These are phyloP conservation scores for Halictus rubicundus DNA, from an alignment of 1,140 invertebrate species.

Conservation along the genomic window DNA sequence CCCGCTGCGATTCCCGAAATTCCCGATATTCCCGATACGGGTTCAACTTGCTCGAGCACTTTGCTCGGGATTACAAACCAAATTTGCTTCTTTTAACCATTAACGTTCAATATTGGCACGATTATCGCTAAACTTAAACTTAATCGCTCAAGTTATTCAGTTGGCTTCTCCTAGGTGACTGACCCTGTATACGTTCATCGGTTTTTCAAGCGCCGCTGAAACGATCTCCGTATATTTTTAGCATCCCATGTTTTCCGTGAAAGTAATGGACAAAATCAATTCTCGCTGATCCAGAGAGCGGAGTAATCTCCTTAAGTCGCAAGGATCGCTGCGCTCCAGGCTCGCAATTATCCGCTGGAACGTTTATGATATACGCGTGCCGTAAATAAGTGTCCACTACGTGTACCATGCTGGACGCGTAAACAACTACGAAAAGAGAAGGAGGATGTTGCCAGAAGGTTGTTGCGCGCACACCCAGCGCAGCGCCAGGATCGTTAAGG, in stretches of 20 bases:
- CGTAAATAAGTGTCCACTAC: constrained; percentile 10
- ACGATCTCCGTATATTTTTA: too few relatives aligned
- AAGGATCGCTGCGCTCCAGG: not conserved
- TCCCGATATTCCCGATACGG: constrained; percentile 24
- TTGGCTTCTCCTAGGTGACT: too few relatives aligned
- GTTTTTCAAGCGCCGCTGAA: too few relatives aligned
- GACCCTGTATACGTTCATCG: too few relatives aligned
- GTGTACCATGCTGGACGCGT: not conserved
- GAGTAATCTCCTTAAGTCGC: not conserved
- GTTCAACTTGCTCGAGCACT: not conserved
- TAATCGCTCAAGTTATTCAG: too few relatives aligned
- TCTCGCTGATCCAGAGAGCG: not conserved
- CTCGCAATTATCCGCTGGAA: not conserved
- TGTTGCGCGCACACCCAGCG: not conserved
- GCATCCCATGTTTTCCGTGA: not conserved
- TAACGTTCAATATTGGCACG: not conserved
- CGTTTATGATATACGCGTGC: not conserved
- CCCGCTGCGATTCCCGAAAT: constrained; percentile 33
- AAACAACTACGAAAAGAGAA: not conserved
- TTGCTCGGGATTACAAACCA: not conserved
- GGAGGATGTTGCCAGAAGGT: not conserved
- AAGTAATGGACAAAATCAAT: not conserved
- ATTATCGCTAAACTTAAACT: too few relatives aligned
- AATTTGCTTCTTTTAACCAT: constrained; percentile 1
- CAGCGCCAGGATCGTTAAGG: not conserved